Conservation (phyloP, 1,140 invertebrate genomes). For the Galendromus occidentalis region DNA sequence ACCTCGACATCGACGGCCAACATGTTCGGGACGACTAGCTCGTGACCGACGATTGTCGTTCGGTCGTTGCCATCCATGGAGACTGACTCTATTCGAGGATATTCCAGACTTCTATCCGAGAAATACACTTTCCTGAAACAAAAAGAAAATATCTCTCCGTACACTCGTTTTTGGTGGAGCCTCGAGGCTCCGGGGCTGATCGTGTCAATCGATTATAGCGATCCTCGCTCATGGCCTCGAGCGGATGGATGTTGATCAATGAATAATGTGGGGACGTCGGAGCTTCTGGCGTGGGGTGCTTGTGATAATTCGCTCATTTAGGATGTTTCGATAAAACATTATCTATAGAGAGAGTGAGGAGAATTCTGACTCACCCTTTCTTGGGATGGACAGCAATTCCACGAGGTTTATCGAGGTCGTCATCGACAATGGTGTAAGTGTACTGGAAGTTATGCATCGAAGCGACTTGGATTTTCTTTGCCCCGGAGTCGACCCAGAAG, state of each 20-base stretch:
- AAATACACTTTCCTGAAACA: constrained; percentile 56
- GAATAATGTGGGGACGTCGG: no score
- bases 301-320: no score
- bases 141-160: no score
- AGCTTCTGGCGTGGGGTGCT: no score
- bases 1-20: constrained; percentile 45
- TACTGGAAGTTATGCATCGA: constrained; percentile 54
- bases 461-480: constrained; percentile 70
- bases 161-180: no score
- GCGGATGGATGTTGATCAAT: no score
- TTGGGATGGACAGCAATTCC: constrained; percentile 82
- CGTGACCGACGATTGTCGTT: constrained; percentile 32
- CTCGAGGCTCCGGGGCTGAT: neutral
- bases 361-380: constrained; percentile 41
- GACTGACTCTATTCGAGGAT: constrained; percentile 76
- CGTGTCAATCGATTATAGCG: no score
- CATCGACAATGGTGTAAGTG: constrained; percentile 43
- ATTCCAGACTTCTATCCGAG: constrained; percentile 83
- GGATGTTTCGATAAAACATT: no score
- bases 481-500: constrained; percentile 86
- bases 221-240: no score
- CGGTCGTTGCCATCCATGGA: constrained; percentile 76
- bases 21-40: constrained; percentile 40
- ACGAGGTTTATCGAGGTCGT: constrained; percentile 65
- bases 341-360: no score